Percentiles rank a stretch among this genome's conserved stretches.
These are phyloP conservation scores for Thyatira batis DNA, from an alignment of 2,888 invertebrate species.

Conservation along the genomic window DNA sequence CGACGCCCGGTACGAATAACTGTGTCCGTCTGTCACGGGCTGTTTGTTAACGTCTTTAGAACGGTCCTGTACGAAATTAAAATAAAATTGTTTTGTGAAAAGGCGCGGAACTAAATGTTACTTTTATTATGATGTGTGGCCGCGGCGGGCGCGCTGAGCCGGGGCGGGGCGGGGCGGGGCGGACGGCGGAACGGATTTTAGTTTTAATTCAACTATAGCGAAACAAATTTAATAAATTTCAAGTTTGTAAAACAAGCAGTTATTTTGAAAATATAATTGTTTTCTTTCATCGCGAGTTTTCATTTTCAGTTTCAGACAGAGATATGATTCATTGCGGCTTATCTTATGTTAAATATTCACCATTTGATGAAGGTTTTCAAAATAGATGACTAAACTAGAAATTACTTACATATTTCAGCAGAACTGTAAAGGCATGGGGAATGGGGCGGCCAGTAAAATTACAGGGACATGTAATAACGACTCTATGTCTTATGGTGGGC, in stretches of 20 bases:
- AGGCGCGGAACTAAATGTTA: constrained; percentile 50
- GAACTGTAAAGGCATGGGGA: too few relatives aligned
- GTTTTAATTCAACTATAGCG: constrained; percentile 46
- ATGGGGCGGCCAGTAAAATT: too few relatives aligned
- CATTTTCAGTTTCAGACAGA: neutral
- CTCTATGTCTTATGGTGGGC: too few relatives aligned
- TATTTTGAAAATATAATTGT: neutral
- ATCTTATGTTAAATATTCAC: too few relatives aligned
- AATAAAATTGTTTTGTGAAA: constrained; percentile 41
- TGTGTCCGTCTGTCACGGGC: constrained; percentile 39
- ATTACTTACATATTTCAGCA: too few relatives aligned
- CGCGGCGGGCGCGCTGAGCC: constrained; percentile 14
- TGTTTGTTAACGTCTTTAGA: constrained; percentile 43
- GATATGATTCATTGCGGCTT: neutral
- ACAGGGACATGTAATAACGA: too few relatives aligned
- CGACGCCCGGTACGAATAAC: constrained; percentile 50
- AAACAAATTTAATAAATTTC: constrained; percentile 52
- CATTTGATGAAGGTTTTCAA: too few relatives aligned
- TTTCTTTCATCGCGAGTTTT: neutral
- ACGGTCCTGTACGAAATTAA: constrained; percentile 30
- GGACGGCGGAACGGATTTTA: constrained; percentile 42
- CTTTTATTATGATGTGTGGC: constrained; percentile 39
- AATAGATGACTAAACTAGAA: neutral
- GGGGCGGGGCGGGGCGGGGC: neutral
- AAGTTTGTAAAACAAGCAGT: constrained; percentile 19